Percentiles rank a stretch among this genome's conserved stretches.
phyloP scores from a whole-genome alignment of 2,113 vertebrate genomes.

The Cathartes aura region DNA sequence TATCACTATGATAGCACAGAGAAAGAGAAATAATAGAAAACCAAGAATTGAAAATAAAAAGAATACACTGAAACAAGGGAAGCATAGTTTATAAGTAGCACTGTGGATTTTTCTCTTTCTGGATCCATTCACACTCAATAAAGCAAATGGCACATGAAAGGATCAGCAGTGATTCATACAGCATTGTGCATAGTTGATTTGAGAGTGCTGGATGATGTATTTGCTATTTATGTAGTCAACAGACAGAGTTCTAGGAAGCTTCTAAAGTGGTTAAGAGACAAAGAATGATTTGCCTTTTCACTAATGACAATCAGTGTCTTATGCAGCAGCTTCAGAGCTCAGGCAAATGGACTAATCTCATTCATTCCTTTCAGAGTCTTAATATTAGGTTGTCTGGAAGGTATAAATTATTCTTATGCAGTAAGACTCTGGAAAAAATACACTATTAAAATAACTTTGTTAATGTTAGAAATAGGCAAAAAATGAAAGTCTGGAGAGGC shows the following conservation, averaged over 20 bases:
- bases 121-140: not conserved
- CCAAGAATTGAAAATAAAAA: not conserved
- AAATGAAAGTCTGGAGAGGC: not conserved
- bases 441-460: not conserved
- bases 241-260: conserved; percentile 27
- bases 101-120: conserved; percentile 1
- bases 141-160: not conserved
- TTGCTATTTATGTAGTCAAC: conserved; percentile 48
- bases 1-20: not conserved
- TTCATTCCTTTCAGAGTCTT: not conserved
- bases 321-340: not conserved
- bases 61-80: not conserved
- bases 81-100: not conserved
- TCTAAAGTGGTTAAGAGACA: conserved; percentile 19
- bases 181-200: not conserved
- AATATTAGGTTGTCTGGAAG: not conserved
- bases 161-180: not conserved
- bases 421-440: not conserved
- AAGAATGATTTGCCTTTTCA: conserved; percentile 21
- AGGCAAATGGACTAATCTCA: not conserved
- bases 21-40: not conserved
- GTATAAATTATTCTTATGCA: not conserved
- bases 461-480: not conserved
- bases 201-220: not conserved
- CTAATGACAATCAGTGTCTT: conserved; percentile 4